These are phyloP conservation scores for Aleiodes alternator DNA, from an alignment of 2,888 invertebrate species.

Conservation along the genomic window DNA sequence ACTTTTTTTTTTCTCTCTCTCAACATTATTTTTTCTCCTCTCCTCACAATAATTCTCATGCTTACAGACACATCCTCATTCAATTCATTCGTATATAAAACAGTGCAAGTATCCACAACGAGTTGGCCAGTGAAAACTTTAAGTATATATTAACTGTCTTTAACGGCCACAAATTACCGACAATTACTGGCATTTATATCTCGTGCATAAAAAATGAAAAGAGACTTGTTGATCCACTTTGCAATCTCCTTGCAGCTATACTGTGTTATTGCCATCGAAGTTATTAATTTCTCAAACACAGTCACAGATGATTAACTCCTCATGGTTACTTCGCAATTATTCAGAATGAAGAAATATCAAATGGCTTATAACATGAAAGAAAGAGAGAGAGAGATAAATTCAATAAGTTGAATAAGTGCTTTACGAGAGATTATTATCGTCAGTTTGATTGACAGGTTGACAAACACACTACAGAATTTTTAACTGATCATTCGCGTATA, in stretches of 20 bases:
- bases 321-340: slow-evolving; percentile 21
- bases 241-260: background rate
- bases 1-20: slow-evolving; percentile 58
- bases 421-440: slow-evolving; percentile 9
- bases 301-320: slow-evolving; percentile 27
- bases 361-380: background rate
- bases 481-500: too few species aligned
- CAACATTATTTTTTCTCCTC: background rate
- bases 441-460: slow-evolving; percentile 22
- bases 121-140: slow-evolving; percentile 51
- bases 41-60: slow-evolving; percentile 6
- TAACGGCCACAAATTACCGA: slow-evolving; percentile 70
- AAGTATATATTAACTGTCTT: slow-evolving; percentile 65
- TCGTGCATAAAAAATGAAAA: slow-evolving; percentile 48
- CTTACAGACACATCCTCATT: slow-evolving; percentile 15
- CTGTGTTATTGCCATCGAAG: background rate
- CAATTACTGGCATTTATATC: slow-evolving; percentile 57
- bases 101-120: slow-evolving; percentile 46
- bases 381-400: background rate
- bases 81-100: slow-evolving; percentile 24
- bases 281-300: slow-evolving; percentile 35
- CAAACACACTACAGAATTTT: slow-evolving; percentile 1
- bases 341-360: slow-evolving; percentile 2
- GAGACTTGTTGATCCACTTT: slow-evolving; percentile 36
- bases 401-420: too few species aligned